Percentiles rank a stretch among this genome's conserved stretches.
phyloP scores from a whole-genome alignment of 2,113 vertebrate species.

The Aphyosemion australe region DNA sequence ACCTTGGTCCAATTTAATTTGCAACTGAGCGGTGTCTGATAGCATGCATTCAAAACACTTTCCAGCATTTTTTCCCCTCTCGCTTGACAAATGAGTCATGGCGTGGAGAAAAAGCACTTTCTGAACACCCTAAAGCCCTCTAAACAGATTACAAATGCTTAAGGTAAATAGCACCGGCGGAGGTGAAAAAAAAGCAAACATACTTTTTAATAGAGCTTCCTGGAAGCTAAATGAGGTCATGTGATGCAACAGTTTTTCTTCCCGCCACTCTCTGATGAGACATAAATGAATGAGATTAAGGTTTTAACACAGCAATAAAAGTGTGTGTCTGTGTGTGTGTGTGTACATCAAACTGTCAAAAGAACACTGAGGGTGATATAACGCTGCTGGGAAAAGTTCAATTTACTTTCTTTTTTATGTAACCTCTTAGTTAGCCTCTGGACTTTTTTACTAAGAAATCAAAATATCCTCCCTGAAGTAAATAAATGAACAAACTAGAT shows the following conservation, averaged over 20 bases:
- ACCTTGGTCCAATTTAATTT: slow-evolving; percentile 55
- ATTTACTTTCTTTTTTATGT: slow-evolving; percentile 36
- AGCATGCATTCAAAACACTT: slow-evolving; percentile 60
- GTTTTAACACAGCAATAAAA: slow-evolving; percentile 38
- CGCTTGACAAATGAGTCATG: slow-evolving; percentile 67
- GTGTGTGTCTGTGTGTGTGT: slow-evolving; percentile 19
- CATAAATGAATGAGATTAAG: slow-evolving; percentile 75
- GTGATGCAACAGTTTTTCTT: slow-evolving; percentile 64
- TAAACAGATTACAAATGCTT: slow-evolving; percentile 77
- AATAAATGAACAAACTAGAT: too few relatives aligned
- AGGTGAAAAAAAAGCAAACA: slow-evolving; percentile 45
- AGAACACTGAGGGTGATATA: slow-evolving; percentile 26
- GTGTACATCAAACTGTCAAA: slow-evolving; percentile 36
- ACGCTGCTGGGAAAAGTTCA: slow-evolving; percentile 24
- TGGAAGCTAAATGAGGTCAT: slow-evolving; percentile 62
- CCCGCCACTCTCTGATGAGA: slow-evolving; percentile 67
- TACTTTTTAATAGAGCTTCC: slow-evolving; percentile 68
- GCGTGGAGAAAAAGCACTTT: slow-evolving; percentile 68
- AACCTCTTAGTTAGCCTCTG: slow-evolving; percentile 16
- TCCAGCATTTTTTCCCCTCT: slow-evolving; percentile 64
- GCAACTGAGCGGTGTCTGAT: slow-evolving; percentile 52
- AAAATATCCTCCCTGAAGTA: too few relatives aligned
- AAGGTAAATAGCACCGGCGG: slow-evolving; percentile 68
- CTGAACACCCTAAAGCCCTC: slow-evolving; percentile 62
- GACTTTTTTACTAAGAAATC: neutral